Conservation (phyloP, 2,888 invertebrate genomes). For the Apodemia mormo region DNA sequence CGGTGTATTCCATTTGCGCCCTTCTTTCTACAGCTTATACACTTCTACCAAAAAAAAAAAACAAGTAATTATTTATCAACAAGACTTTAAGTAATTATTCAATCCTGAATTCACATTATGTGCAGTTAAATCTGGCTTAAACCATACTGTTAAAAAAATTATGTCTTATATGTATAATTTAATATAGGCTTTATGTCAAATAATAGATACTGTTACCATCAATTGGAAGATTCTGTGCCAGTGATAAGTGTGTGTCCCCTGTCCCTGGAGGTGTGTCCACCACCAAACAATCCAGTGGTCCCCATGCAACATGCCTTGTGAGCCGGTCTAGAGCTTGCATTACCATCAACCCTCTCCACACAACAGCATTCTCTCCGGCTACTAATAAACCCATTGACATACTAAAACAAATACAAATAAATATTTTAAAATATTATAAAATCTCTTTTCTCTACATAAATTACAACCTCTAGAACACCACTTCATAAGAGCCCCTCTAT, state of each 20-base stretch:
- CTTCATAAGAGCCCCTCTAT: too few relatives aligned
- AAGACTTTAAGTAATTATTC: too few relatives aligned
- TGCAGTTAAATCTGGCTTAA: too few relatives aligned
- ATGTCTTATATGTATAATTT: too few relatives aligned
- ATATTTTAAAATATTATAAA: background rate
- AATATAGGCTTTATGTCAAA: constrained; percentile 35
- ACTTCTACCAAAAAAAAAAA: too few relatives aligned
- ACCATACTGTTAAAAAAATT: too few relatives aligned
- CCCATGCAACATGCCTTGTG: constrained; percentile 94
- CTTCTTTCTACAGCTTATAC: too few relatives aligned
- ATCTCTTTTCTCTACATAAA: too few relatives aligned
- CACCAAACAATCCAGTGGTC: constrained; percentile 91
- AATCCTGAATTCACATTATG: too few relatives aligned
- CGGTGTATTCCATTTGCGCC: too few relatives aligned
- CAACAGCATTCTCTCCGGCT: constrained; percentile 90
- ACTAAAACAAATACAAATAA: constrained; percentile 71
- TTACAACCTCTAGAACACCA: too few relatives aligned
- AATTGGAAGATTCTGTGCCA: constrained; percentile 93
- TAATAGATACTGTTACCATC: constrained; percentile 76
- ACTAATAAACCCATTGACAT: constrained; percentile 98
- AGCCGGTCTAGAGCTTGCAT: constrained; percentile 96
- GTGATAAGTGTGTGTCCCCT: constrained; percentile 95
- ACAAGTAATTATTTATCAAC: too few relatives aligned
- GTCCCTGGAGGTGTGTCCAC: constrained; percentile 98
- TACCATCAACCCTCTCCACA: constrained; percentile 98